Percentiles rank a stretch among this genome's conserved stretches.
phyloP scores from a whole-genome alignment of 1,140 invertebrate species.

The Drosophila orena region DNA sequence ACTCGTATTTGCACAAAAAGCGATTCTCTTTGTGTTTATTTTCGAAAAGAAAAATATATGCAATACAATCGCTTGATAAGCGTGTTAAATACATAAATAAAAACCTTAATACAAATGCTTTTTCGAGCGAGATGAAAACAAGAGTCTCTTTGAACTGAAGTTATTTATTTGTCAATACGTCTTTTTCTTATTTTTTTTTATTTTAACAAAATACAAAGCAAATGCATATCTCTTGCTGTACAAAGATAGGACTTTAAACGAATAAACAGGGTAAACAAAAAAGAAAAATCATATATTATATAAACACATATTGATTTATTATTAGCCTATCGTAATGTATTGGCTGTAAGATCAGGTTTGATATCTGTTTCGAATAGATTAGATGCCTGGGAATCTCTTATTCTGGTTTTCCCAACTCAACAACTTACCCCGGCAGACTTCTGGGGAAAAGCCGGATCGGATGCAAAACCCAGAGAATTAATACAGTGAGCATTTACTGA shows the following conservation, averaged over 20 bases:
- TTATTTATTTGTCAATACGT: not conserved
- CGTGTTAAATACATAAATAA: not conserved
- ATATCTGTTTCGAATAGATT: not conserved
- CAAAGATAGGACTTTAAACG: too few relatives aligned
- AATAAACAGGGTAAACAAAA: too few relatives aligned
- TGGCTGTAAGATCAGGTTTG: not conserved
- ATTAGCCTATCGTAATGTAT: not conserved
- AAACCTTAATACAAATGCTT: not conserved
- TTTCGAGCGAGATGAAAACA: not conserved
- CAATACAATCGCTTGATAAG: constrained; percentile 9
- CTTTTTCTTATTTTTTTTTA: not conserved
- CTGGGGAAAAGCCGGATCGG: constrained; percentile 12
- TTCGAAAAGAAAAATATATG: constrained; percentile 2
- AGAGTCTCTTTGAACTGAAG: not conserved
- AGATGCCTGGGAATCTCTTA: not conserved
- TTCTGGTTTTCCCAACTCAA: constrained; percentile 12
- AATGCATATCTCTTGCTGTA: too few relatives aligned
- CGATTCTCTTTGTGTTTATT: constrained; percentile 10
- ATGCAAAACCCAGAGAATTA: constrained; percentile 29
- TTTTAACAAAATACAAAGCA: too few relatives aligned
- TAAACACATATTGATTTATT: constrained; percentile 12
- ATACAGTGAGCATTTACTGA: too few relatives aligned
- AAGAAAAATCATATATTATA: not conserved
- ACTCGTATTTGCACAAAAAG: not conserved
- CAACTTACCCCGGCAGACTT: constrained; percentile 2